These are phyloP conservation scores for Synergus itoensis DNA, from an alignment of 2,888 invertebrate genomes.

Conservation along the genomic window DNA sequence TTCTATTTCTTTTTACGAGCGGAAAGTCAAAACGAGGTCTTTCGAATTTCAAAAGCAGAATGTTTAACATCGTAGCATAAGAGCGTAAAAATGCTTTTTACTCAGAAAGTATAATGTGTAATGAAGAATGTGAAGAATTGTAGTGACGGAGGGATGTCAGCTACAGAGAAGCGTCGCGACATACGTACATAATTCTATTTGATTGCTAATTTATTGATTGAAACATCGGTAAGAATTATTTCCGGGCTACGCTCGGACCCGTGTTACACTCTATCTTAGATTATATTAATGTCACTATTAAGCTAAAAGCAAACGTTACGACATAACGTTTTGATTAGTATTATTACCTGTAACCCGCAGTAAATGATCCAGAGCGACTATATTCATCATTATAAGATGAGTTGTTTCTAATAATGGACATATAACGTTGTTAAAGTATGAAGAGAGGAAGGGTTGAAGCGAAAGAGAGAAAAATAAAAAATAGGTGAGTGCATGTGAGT, in stretches of 20 bases:
- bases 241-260: conserved; percentile 65
- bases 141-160: conserved; percentile 44
- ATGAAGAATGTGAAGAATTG: no score
- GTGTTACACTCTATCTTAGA: conserved; percentile 65
- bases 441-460: conserved; percentile 44
- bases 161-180: conserved; percentile 51
- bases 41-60: not conserved
- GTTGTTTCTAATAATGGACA: conserved; percentile 71
- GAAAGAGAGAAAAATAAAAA: conserved; percentile 34
- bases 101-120: no score
- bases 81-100: no score
- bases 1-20: not conserved
- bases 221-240: conserved; percentile 60
- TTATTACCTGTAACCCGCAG: conserved; percentile 67
- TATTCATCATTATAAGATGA: conserved; percentile 68
- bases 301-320: conserved; percentile 55
- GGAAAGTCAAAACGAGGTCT: not conserved
- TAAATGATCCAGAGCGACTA: conserved; percentile 64
- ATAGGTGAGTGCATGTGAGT: conserved; percentile 34
- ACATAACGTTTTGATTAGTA: conserved; percentile 67
- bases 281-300: conserved; percentile 61
- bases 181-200: conserved; percentile 59
- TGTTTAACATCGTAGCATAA: no score
- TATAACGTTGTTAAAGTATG: conserved; percentile 69
- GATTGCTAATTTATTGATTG: conserved; percentile 65